These are phyloP conservation scores for Rhombomys opimus DNA, from an alignment of 2,113 vertebrate genomes.

Conservation along the genomic window DNA sequence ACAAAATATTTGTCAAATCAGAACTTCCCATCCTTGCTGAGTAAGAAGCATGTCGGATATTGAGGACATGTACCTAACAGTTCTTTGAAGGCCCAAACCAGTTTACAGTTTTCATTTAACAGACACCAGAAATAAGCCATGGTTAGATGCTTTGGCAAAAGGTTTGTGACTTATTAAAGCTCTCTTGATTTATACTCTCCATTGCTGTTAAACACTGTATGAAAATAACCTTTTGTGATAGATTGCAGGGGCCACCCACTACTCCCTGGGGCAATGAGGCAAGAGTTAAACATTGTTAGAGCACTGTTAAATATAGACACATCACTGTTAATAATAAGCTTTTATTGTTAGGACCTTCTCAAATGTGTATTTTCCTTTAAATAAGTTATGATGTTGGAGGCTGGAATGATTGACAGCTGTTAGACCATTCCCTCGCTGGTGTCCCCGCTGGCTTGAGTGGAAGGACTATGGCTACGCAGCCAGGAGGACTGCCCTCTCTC, in stretches of 20 bases:
- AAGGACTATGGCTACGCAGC: background rate
- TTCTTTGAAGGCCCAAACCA: background rate
- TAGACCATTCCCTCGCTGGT: background rate
- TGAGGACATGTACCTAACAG: background rate
- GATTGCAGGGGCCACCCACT: background rate
- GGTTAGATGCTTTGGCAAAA: background rate
- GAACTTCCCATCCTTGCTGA: background rate
- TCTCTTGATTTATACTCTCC: background rate
- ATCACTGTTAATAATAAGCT: background rate
- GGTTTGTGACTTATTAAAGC: background rate
- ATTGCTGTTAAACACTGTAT: background rate
- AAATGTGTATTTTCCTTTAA: background rate
- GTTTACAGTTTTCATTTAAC: background rate
- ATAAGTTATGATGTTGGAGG: background rate
- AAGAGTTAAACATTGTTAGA: background rate
- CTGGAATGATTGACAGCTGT: background rate
- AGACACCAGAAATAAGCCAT: background rate
- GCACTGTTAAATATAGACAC: background rate
- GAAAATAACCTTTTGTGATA: background rate
- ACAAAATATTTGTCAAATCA: background rate
- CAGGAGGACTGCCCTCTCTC: background rate
- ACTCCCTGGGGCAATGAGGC: background rate
- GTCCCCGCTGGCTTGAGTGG: background rate
- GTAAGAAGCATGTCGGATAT: background rate
- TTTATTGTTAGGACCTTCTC: background rate